Evolutionary conservation across 2,888 invertebrate genomes (phyloP), one percentile per base, ranked within the genome.

Genomic region (Diaperis boleti): DNA sequence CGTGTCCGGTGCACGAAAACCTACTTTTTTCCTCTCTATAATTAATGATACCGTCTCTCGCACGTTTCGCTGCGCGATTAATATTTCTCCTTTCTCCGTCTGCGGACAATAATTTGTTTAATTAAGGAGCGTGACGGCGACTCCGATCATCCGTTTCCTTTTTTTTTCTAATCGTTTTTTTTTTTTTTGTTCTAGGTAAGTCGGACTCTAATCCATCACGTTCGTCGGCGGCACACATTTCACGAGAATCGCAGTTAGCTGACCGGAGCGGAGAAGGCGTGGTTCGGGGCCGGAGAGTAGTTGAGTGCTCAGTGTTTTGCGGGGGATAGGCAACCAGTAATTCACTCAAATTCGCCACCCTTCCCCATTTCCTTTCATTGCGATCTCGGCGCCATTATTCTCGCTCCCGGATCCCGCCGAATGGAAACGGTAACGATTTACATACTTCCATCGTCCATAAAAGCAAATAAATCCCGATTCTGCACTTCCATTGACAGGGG

Each of bases 21-120:
- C 10, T 11, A 6, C 14, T 47, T 47, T 47, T 47, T 47, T 45
- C 45, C 26, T 11, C 42, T 18, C 11, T 22, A 18, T 35, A 49
- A 49, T 49, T 49, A 35, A 49, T 33, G 49, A n/a, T n/a, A 20
- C 20, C 42, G 45, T 45, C 45, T 45, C 45, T 18, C 11, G 4
- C 10, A 20, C 41, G 10, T 42, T 20, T 15, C 1, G 3, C 11
- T 1, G n/a, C 7, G 20, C 10, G 20, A 42, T 42, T 42, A 42
- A 42, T n/a, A n/a, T n/a, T n/a, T n/a, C n/a, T n/a, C n/a, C n/a
- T n/a, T n/a, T n/a, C n/a, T n/a, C n/a, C 22, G 7, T 22, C 22
- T 22, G 22, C 11, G 33, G 41, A 17, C 20, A 42, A 5, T 20
- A 20, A 42, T 42, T 42, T 42, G 41, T 42, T 20, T 42, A 20